A percentile compares a stretch with the other conserved stretches of the same genome.
Conservation (phyloP, 2,888 invertebrate genomes). For the Drosophila subsilvestris region DNA sequence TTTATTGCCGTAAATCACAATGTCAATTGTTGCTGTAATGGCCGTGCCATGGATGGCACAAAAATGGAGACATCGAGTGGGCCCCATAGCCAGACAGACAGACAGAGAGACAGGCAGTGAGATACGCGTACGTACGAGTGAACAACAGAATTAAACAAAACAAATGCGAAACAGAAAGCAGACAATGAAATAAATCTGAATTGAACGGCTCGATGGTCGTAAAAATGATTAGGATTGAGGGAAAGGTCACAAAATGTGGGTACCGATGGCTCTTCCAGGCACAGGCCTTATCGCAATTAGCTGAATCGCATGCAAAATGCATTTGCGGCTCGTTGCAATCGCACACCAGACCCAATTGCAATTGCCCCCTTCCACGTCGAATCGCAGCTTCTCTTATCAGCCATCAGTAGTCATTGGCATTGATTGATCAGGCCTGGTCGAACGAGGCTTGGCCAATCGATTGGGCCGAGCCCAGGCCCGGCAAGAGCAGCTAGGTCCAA, state of each 20-base stretch:
- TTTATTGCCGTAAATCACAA: slow-evolving; percentile 69
- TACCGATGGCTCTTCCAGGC: background rate
- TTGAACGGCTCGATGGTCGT: background rate
- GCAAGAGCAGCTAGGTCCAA: background rate
- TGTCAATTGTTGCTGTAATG: slow-evolving; percentile 64
- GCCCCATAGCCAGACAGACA: background rate
- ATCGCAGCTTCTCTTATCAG: slow-evolving; percentile 2
- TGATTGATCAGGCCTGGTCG: slow-evolving; percentile 26
- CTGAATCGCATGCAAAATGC: slow-evolving; percentile 20
- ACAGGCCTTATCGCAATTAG: slow-evolving; percentile 27
- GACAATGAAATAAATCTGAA: background rate
- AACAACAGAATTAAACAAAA: background rate
- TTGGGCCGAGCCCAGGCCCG: slow-evolving; percentile 10
- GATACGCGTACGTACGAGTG: background rate
- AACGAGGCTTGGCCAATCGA: slow-evolving; percentile 46
- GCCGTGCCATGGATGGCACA: slow-evolving; percentile 46
- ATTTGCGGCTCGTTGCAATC: slow-evolving; percentile 19
- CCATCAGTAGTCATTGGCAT: slow-evolving; percentile 5
- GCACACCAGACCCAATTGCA: slow-evolving; percentile 32
- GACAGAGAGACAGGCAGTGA: background rate
- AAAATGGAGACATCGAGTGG: slow-evolving; percentile 37
- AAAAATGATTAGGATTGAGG: background rate
- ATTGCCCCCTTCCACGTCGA: slow-evolving; percentile 23
- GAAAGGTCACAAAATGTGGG: background rate
- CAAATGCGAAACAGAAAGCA: background rate